phyloP scores from a whole-genome alignment of 2,888 invertebrate species.

The Homarus gammarus region DNA sequence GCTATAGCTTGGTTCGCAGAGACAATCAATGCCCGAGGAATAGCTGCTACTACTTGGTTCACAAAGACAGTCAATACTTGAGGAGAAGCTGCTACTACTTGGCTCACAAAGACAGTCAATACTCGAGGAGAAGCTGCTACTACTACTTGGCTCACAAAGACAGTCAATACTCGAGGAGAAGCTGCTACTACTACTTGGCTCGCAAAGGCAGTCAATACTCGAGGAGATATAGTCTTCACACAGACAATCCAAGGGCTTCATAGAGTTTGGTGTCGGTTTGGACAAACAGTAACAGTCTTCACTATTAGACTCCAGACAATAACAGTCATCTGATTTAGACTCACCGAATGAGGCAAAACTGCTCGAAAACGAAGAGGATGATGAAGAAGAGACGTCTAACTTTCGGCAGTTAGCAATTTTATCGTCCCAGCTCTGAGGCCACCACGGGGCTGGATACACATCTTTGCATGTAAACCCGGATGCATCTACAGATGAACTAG shows the following conservation, averaged over 20 bases:
- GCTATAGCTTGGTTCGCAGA: too few species aligned
- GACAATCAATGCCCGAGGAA: conserved; percentile 7
- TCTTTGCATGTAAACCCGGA: conserved; percentile 36
- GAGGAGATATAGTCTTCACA: conserved; percentile 30
- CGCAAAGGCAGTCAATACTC: not conserved
- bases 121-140: not conserved
- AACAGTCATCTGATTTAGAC: conserved; percentile 15
- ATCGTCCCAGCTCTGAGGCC: conserved; percentile 63
- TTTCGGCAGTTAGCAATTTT: conserved; percentile 27
- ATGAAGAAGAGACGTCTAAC: not conserved
- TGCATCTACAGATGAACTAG: not conserved
- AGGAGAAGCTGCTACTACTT: not conserved
- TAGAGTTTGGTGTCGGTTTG: not conserved
- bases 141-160: conserved; percentile 35
- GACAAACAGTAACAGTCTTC: conserved; percentile 34
- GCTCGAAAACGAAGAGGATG: not conserved
- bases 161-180: conserved; percentile 18
- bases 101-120: conserved; percentile 42
- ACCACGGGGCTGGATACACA: conserved; percentile 46
- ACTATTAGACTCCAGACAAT: not conserved
- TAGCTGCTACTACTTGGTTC: conserved; percentile 17
- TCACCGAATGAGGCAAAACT: not conserved
- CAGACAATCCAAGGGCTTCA: conserved; percentile 19
- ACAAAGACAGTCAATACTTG: conserved; percentile 38
- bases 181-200: not conserved